These are phyloP conservation scores for Echiichthys vipera DNA, from an alignment of 2,797 vertebrate genomes.

Conservation along the genomic window DNA sequence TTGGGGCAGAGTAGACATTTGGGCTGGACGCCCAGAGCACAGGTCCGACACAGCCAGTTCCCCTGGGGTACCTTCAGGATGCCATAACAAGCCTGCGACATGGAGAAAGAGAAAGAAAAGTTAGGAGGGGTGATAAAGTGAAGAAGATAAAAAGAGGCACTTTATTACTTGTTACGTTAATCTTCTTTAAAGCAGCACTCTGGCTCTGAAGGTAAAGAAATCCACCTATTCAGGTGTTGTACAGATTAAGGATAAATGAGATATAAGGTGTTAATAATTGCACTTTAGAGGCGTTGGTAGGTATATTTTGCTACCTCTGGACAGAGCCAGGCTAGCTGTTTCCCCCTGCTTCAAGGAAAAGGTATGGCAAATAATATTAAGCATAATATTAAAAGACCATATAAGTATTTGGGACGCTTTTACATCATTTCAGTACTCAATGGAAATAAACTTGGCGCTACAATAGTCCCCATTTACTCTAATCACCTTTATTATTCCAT, in stretches of 20 bases:
- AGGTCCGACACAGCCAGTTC: slow-evolving; percentile 96
- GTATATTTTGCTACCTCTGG: too few species aligned
- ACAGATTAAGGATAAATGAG: background rate
- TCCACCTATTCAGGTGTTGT: background rate
- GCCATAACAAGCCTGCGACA: slow-evolving; percentile 92
- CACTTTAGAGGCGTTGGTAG: background rate
- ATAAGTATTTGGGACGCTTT: too few species aligned
- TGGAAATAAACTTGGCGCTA: background rate
- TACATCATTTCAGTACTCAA: background rate
- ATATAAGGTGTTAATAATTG: background rate
- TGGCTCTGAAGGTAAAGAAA: background rate
- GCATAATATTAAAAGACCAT: background rate
- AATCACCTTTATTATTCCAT: background rate
- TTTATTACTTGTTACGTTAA: background rate
- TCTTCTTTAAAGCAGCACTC: background rate
- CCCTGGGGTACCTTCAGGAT: slow-evolving; percentile 96
- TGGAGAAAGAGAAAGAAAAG: background rate
- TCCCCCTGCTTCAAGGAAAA: too few species aligned
- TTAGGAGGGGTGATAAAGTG: background rate
- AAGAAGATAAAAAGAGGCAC: background rate
- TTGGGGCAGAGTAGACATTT: slow-evolving; percentile 97
- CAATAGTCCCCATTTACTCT: background rate
- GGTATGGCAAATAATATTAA: too few species aligned
- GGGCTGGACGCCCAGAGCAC: slow-evolving; percentile 94
- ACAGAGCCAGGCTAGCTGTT: too few species aligned